Base-by-base conservation (phyloP, 1,140 invertebrate species). In the Aradophagus sp. region DNA sequence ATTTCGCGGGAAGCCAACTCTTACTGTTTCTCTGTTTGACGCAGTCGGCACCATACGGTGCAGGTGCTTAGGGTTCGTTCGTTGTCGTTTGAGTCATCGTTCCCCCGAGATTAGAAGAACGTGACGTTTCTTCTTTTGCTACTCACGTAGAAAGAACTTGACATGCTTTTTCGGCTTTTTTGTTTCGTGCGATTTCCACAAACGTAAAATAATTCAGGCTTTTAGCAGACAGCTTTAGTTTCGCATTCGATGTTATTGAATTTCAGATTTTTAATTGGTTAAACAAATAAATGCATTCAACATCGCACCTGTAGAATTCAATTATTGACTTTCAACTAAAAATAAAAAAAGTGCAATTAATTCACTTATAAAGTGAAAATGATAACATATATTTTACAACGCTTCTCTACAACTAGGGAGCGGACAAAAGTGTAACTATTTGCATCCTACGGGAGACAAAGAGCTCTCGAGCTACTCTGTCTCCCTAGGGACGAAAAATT, bases 81-180 rank as follows among this genome's bases (percentile, higher is more conserved):
- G 80, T 79, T 77, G 77, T 81, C 82, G 80, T 84, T 84, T 86
- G 84, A 86, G 82, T 81, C 27, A 29, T 29, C 27, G 44, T 48
- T 48, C 84, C 83, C 84, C 47, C 23, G 84, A 77, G 81, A 71
- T 69, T 45, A 52, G 17, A 34, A 45, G 55, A 77, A 84, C 81
- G 82, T 85, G 81, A 83, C 76, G 77, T 66, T 62, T 58, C 67
- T 55, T 50, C 71, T 52, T 73, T 58, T 56, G 45, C 55, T 48
- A 29, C 66, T 78, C 80, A 77, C 79, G 80, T 80, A 77, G 71
- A n/a, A n/a, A 39, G n/a, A 38, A 31, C 55, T 67, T 52, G 63
- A 59, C 53, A 45, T 67, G 36, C 39, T 58, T 52, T 58, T 67
- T 53, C 53, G 31, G 50, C 53, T 32, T 67, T 53, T 53, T 50